Percentiles rank a stretch among this genome's conserved stretches.
phyloP scores from a whole-genome alignment of 2,888 invertebrate genomes.

The Cosmia pyralina region DNA sequence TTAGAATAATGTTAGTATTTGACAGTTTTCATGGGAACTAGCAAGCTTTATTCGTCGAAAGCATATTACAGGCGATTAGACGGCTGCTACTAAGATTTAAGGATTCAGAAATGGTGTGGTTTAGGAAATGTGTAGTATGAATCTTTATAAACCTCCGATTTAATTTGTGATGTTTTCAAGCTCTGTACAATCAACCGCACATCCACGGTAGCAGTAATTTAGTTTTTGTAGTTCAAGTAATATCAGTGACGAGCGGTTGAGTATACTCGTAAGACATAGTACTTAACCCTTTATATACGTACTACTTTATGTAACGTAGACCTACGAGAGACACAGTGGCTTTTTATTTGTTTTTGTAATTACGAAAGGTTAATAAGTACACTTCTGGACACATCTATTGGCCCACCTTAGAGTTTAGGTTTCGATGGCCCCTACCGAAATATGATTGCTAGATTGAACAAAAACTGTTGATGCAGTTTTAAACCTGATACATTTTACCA shows the following conservation, averaged over 20 bases:
- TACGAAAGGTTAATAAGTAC: neutral
- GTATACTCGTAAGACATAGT: too few species aligned
- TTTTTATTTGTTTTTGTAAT: too few species aligned
- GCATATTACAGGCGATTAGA: constrained; percentile 22
- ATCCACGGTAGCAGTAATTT: neutral
- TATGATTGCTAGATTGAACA: too few species aligned
- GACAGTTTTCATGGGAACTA: constrained; percentile 10
- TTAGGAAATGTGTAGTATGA: neutral
- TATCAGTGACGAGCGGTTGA: neutral
- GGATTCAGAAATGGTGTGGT: constrained; percentile 2
- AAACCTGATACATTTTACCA: too few species aligned
- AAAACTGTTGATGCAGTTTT: too few species aligned
- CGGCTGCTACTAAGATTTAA: constrained; percentile 26
- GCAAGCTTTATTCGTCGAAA: neutral
- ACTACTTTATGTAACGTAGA: too few species aligned
- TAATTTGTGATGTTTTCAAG: neutral
- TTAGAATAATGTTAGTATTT: constrained; percentile 34
- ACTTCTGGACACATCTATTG: too few species aligned
- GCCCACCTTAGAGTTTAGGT: too few species aligned
- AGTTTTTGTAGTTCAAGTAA: neutral
- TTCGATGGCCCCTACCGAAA: too few species aligned
- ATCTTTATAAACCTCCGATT: neutral
- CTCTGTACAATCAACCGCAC: neutral
- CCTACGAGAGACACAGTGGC: too few species aligned
- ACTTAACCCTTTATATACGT: neutral